phyloP scores from a whole-genome alignment of 2,797 vertebrate genomes.

The Carcharodon carcharias region DNA sequence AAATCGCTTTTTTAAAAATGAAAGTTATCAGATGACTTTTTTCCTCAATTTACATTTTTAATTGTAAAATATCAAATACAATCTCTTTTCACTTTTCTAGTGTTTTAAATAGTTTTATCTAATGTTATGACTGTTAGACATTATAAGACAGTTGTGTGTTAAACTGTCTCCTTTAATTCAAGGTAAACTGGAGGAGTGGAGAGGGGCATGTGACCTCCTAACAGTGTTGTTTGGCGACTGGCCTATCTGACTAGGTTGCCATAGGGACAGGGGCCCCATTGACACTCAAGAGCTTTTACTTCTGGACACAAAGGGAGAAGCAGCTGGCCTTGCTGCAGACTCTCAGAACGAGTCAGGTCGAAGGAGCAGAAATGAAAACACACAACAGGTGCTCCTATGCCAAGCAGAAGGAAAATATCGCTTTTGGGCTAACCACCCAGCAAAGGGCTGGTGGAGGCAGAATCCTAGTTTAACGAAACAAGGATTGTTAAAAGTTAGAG shows the following conservation, averaged over 20 bases:
- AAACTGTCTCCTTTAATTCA: neutral
- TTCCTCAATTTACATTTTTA: neutral
- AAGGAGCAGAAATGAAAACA: no score
- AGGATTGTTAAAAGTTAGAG: neutral
- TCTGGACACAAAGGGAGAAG: neutral
- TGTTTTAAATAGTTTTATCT: neutral
- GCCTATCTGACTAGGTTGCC: neutral
- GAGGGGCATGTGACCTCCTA: neutral
- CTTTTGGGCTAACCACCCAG: neutral
- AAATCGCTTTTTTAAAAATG: neutral
- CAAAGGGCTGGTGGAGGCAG: no score
- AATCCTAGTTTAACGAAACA: neutral
- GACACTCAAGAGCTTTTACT: no score
- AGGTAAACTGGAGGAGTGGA: neutral
- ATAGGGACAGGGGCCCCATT: neutral
- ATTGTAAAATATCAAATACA: neutral
- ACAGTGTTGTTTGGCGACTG: neutral
- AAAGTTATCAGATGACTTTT: neutral
- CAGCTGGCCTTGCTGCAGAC: neutral
- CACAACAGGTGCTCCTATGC: neutral
- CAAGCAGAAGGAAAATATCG: neutral
- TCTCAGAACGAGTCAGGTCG: neutral
- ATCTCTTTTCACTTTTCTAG: neutral
- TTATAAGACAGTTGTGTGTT: neutral
- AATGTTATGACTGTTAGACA: neutral